Percentiles rank a stretch among this genome's conserved stretches.
Evolutionary conservation across 2,113 vertebrate genomes (phyloP).

Genomic region (Tragulus kanchil): DNA sequence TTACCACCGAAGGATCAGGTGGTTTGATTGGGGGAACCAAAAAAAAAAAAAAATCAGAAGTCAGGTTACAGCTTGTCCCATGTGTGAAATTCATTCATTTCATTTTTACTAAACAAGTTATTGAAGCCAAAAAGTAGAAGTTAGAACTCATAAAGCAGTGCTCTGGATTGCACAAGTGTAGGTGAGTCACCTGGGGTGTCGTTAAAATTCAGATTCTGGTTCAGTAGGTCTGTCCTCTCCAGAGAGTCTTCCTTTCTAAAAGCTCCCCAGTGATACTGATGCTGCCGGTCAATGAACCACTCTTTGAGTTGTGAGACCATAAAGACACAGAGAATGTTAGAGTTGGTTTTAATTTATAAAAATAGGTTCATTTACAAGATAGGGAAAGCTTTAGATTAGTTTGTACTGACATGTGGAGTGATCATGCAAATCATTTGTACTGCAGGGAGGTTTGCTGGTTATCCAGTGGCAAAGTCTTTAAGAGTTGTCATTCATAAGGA

Average conservation of each 20-base stretch:
- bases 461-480: not conserved
- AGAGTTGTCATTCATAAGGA: not conserved
- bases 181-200: not conserved
- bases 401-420: not conserved
- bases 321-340: constrained; percentile 9
- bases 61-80: not conserved
- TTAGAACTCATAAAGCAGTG: not conserved
- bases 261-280: not conserved
- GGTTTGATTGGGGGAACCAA: not conserved
- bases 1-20: not conserved
- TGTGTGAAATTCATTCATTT: constrained; percentile 50
- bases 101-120: not conserved
- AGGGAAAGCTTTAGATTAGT: not conserved
- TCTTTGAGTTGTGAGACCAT: not conserved
- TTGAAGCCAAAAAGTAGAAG: not conserved
- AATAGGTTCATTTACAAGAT: not conserved
- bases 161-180: not conserved
- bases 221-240: not conserved
- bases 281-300: not conserved
- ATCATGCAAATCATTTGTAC: not conserved
- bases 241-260: not conserved
- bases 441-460: not conserved
- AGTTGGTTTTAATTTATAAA: not conserved
- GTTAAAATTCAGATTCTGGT: not conserved
- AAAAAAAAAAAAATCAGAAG: not conserved